phyloP scores from a whole-genome alignment of 2,113 vertebrate genomes.

The Abramis brama region DNA sequence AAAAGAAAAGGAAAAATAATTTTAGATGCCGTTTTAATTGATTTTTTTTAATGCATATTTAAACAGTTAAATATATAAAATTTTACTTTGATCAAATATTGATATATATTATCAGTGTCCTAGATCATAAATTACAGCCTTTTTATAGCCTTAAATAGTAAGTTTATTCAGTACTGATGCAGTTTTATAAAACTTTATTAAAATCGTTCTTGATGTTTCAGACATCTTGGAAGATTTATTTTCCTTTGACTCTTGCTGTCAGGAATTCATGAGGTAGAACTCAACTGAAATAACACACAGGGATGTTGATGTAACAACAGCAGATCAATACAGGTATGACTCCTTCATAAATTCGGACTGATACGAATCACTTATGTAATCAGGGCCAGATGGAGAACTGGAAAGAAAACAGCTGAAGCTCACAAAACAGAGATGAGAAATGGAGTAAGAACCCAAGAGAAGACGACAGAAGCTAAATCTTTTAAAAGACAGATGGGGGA shows the following conservation, averaged over 20 bases:
- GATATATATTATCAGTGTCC: background rate
- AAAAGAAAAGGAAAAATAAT: background rate
- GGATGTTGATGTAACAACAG: background rate
- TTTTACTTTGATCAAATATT: background rate
- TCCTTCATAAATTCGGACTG: background rate
- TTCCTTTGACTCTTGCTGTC: background rate
- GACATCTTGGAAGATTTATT: background rate
- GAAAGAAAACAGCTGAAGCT: constrained; percentile 18
- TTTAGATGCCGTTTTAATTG: background rate
- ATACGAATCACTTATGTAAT: constrained; percentile 4
- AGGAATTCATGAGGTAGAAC: background rate
- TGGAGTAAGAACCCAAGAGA: background rate
- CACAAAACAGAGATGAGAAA: background rate
- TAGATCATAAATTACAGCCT: background rate
- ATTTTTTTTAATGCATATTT: background rate
- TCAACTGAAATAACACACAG: background rate
- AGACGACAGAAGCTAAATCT: constrained; percentile 6
- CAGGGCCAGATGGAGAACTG: constrained; percentile 13
- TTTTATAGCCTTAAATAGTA: background rate
- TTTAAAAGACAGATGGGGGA: constrained; percentile 3
- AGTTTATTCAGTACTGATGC: background rate
- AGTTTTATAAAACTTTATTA: background rate
- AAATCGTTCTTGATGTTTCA: background rate
- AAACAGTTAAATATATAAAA: background rate
- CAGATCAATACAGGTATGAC: constrained; percentile 10